A percentile compares a stretch with the other conserved stretches of the same genome.
These are phyloP conservation scores for Drosophila rhopaloa DNA, from an alignment of 1,140 invertebrate genomes.

Conservation along the genomic window DNA sequence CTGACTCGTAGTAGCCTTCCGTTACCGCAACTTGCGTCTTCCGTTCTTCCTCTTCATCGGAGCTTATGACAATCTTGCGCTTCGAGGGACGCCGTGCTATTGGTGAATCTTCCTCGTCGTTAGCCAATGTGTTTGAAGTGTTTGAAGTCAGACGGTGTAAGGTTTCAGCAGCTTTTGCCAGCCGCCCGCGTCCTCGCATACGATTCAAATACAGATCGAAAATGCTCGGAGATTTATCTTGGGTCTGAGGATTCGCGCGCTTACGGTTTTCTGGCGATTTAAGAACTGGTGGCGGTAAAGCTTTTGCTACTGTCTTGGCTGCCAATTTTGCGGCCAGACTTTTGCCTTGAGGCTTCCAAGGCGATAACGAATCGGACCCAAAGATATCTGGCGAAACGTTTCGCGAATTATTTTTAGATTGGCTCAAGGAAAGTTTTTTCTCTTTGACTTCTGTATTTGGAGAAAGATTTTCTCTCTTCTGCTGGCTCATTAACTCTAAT, in stretches of 20 bases:
- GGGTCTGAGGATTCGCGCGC: neutral
- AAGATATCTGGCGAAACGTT: constrained; percentile 65
- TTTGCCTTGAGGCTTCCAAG: constrained; percentile 39
- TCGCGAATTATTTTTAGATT: constrained; percentile 4
- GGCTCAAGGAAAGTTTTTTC: neutral
- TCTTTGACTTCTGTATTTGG: neutral
- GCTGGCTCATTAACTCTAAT: constrained; percentile 17
- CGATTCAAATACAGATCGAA: constrained; percentile 69
- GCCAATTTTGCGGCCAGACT: constrained; percentile 63
- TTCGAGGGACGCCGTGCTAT: constrained; percentile 52
- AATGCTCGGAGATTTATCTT: constrained; percentile 70
- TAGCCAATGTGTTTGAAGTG: neutral
- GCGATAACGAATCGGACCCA: constrained; percentile 54
- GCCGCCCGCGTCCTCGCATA: constrained; percentile 55
- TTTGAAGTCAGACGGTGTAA: constrained; percentile 41
- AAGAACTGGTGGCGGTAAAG: constrained; percentile 1
- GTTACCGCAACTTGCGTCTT: constrained; percentile 10
- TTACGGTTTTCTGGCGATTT: constrained; percentile 31
- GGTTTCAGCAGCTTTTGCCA: constrained; percentile 47
- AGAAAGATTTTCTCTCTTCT: neutral
- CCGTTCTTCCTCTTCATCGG: constrained; percentile 43
- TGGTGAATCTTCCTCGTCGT: constrained; percentile 53
- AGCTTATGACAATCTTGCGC: constrained; percentile 67
- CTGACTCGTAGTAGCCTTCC: constrained; percentile 7
- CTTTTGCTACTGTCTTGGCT: constrained; percentile 22